Evolutionary conservation across 2,113 vertebrate genomes (phyloP).

Genomic region (Phyllostomus discolor): DNA sequence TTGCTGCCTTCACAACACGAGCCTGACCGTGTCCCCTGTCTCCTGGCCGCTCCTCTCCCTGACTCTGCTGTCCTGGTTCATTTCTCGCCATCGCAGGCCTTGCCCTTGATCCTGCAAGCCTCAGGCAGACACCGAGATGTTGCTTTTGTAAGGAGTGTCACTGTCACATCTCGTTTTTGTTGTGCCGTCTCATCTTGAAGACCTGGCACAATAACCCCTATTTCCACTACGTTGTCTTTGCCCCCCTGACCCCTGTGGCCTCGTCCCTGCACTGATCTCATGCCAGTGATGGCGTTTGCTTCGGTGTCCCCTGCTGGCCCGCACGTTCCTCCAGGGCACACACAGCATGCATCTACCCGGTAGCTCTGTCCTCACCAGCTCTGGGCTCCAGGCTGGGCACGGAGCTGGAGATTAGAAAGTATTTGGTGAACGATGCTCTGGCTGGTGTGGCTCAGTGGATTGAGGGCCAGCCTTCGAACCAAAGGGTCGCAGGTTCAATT

Average conservation of each 20-base stretch:
- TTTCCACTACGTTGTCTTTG: neutral
- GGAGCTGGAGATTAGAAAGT: neutral
- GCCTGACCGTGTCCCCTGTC: neutral
- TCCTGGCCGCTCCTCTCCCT: neutral
- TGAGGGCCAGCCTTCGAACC: too few species aligned
- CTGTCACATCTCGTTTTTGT: neutral
- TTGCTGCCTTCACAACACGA: neutral
- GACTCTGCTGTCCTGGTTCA: neutral
- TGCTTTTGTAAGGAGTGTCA: neutral
- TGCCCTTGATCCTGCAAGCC: too few species aligned
- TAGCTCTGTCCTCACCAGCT: neutral
- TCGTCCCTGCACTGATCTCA: neutral
- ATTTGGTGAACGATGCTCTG: neutral
- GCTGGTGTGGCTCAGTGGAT: too few species aligned
- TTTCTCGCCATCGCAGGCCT: neutral
- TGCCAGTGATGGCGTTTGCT: neutral
- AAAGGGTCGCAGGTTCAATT: too few species aligned
- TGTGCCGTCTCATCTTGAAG: neutral
- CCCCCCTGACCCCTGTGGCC: neutral
- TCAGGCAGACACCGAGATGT: neutral
- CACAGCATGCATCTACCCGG: neutral
- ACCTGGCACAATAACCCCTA: neutral
- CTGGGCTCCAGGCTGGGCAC: neutral
- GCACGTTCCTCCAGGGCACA: neutral
- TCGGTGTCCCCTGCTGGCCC: too few species aligned